Evolutionary conservation across 2,113 vertebrate genomes (phyloP).

Genomic region (Tachysurus fulvidraco): DNA sequence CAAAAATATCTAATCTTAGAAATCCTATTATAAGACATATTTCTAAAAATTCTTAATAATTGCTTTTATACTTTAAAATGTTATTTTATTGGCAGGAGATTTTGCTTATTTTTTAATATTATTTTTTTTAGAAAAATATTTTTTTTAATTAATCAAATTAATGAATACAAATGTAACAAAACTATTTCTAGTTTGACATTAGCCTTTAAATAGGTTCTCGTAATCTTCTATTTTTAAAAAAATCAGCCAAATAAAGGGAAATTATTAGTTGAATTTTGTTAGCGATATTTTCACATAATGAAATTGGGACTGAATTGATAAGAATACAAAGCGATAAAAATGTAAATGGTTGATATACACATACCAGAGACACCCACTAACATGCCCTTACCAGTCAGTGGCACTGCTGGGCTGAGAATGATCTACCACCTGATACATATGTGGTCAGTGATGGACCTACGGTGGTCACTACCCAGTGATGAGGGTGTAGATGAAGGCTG

Average conservation of each 20-base stretch:
- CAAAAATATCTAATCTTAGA: too few relatives aligned
- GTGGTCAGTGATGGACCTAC: background rate
- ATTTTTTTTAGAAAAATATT: too few relatives aligned
- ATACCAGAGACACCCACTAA: background rate
- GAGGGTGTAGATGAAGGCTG: background rate
- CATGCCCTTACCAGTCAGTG: conserved; percentile 11
- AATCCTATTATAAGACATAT: background rate
- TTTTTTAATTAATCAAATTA: too few relatives aligned
- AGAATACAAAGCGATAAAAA: background rate
- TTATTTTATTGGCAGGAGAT: background rate
- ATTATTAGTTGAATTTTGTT: background rate
- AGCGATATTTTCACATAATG: background rate
- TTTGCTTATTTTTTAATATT: background rate
- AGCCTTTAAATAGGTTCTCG: background rate
- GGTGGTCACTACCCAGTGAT: background rate
- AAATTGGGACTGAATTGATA: background rate
- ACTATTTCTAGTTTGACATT: background rate
- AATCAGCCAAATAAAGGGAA: background rate
- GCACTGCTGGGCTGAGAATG: background rate
- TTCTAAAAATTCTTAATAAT: background rate
- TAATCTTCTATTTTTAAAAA: background rate
- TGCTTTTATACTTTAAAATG: background rate
- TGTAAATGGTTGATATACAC: background rate
- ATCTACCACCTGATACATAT: background rate
- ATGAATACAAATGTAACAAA: background rate